Evolutionary conservation across 2,113 vertebrate genomes (phyloP).

Genomic region (Cinclus mexicanus): DNA sequence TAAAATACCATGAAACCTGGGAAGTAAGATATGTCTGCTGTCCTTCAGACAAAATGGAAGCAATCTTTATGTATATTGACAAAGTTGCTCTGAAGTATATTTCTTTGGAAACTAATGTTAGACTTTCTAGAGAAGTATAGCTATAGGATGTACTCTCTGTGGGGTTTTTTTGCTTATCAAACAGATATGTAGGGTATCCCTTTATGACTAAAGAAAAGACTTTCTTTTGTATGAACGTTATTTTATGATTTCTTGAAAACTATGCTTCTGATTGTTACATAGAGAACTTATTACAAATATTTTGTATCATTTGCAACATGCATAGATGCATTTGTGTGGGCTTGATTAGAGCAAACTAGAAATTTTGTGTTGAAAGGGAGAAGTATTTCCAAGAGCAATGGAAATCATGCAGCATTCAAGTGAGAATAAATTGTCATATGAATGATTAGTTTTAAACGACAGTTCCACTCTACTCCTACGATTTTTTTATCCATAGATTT

Average conservation of each 20-base stretch:
- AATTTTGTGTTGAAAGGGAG: neutral
- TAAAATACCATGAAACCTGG: neutral
- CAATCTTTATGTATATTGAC: neutral
- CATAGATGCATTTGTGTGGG: neutral
- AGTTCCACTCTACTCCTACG: accelerated
- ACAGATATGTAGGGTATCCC: neutral
- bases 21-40: neutral
- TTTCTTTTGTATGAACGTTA: neutral
- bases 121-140: neutral
- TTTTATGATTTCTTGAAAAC: neutral
- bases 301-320: neutral
- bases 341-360: neutral
- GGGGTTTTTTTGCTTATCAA: neutral
- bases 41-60: neutral
- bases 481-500: neutral
- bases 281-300: neutral
- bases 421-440: neutral
- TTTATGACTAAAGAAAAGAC: neutral
- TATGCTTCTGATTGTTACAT: neutral
- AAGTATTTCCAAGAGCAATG: neutral
- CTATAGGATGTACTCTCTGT: neutral
- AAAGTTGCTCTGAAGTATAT: neutral
- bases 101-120: neutral
- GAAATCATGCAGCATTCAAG: neutral
- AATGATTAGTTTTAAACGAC: neutral